Conservation (phyloP, 1,140 invertebrate species). For the Dufourea novaeangliae region DNA sequence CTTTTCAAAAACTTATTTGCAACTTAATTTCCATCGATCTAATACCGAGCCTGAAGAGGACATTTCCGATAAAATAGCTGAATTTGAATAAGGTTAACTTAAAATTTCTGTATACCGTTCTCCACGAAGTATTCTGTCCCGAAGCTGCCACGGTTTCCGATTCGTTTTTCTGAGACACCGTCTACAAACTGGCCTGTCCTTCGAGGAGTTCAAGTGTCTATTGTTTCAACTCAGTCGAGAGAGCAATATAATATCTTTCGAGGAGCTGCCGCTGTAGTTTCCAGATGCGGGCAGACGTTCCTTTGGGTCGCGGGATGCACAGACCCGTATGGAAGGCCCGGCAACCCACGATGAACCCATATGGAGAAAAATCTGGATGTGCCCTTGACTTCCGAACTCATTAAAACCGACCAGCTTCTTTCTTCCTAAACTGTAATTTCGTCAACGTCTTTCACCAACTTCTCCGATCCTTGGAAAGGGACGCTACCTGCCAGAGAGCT, state of each 20-base stretch:
- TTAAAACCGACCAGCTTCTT: constrained; percentile 1
- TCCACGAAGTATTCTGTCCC: neutral
- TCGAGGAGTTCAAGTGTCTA: constrained; percentile 60
- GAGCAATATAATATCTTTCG: constrained; percentile 74
- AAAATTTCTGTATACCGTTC: neutral
- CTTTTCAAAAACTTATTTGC: too few relatives aligned
- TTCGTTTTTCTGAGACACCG: constrained; percentile 36
- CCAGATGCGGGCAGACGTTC: constrained; percentile 73
- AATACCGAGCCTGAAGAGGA: neutral
- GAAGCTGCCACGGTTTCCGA: neutral
- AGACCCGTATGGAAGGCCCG: constrained; percentile 53
- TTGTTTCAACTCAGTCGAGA: constrained; percentile 70
- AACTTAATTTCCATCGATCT: too few relatives aligned
- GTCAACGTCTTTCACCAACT: neutral
- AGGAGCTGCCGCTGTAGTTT: constrained; percentile 59
- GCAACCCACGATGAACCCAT: constrained; percentile 4
- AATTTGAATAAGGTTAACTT: neutral
- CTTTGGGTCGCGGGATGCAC: constrained; percentile 23
- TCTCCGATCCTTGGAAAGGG: neutral
- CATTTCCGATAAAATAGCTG: neutral
- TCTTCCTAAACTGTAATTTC: neutral
- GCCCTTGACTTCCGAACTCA: constrained; percentile 42
- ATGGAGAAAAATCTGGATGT: constrained; percentile 45
- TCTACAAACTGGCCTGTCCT: constrained; percentile 29
- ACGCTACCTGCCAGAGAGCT: neutral